A percentile compares a stretch with the other conserved stretches of the same genome.
Conservation (phyloP, 2,113 vertebrate species). For the Clarias gariepinus region DNA sequence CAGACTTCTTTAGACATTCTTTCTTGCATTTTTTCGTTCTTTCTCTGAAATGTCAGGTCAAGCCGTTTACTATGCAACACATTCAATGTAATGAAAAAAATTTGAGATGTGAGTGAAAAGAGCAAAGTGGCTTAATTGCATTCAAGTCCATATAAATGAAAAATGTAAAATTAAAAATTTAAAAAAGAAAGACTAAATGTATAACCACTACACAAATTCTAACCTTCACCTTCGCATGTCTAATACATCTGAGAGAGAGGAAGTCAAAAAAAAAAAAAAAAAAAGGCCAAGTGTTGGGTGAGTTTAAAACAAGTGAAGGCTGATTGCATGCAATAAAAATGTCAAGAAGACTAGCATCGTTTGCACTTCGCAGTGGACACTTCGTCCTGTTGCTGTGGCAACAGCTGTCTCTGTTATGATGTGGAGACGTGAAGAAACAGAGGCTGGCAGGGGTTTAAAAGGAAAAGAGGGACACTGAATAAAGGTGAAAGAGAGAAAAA, state of each 20-base stretch:
- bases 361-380: neutral
- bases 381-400: conserved; percentile 14
- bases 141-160: neutral
- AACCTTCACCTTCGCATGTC: neutral
- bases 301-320: neutral
- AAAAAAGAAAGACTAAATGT: neutral
- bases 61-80: neutral
- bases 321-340: conserved; percentile 7
- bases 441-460: neutral
- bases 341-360: neutral
- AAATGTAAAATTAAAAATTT: neutral
- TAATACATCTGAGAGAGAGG: neutral
- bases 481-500: neutral
- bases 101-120: neutral
- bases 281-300: neutral
- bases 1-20: neutral
- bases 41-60: neutral
- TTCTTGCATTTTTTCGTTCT: neutral
- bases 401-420: neutral
- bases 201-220: neutral
- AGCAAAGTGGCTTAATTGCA: neutral
- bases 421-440: neutral
- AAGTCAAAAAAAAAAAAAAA: neutral
- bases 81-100: neutral
- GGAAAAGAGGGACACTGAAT: neutral